These are phyloP conservation scores for Hipposideros larvatus DNA, from an alignment of 2,797 vertebrate species.

Conservation along the genomic window DNA sequence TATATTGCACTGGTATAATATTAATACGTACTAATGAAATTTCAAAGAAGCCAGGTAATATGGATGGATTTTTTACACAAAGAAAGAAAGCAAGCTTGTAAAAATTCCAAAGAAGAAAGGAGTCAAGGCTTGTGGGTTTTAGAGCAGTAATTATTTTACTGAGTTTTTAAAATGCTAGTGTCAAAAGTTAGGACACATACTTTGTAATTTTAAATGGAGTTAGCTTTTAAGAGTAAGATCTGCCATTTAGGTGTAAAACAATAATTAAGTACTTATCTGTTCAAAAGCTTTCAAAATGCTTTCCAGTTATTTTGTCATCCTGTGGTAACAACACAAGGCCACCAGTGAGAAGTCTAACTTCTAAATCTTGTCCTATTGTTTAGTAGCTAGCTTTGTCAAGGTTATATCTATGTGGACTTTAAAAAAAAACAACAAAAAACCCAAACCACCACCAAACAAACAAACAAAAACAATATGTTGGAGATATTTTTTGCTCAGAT, in stretches of 20 bases:
- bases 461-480: too few relatives aligned
- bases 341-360: not conserved
- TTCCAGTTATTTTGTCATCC: not conserved
- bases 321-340: not conserved
- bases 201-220: slow-evolving; percentile 67
- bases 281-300: slow-evolving; percentile 48
- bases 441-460: too few relatives aligned
- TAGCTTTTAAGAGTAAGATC: slow-evolving; percentile 63
- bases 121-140: slow-evolving; percentile 19
- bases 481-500: not conserved
- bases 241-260: slow-evolving; percentile 67
- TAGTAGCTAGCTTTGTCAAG: not conserved
- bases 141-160: slow-evolving; percentile 60
- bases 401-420: not conserved
- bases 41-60: not conserved
- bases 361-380: not conserved
- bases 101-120: slow-evolving; percentile 39
- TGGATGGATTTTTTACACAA: not conserved
- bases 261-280: slow-evolving; percentile 68
- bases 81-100: not conserved
- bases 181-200: slow-evolving; percentile 57
- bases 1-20: not conserved
- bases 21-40: slow-evolving; percentile 51
- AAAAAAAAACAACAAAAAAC: too few relatives aligned
- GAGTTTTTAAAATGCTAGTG: slow-evolving; percentile 50